Conservation (phyloP, 2,888 invertebrate genomes). For the Nematopogon swammerdamellus region DNA sequence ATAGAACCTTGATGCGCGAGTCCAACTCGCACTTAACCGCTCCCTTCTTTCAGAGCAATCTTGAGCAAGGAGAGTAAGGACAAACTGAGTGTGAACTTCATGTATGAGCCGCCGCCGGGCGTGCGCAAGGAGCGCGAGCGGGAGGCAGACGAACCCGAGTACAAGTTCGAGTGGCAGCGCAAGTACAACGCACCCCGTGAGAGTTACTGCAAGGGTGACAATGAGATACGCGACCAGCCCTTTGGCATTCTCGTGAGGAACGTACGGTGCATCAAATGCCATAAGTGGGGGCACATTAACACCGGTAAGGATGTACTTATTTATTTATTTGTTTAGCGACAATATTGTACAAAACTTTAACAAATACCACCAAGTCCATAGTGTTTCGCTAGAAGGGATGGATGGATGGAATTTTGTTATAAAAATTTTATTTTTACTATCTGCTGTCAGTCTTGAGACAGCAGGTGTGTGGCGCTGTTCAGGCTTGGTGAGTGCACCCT, state of each 20-base stretch:
- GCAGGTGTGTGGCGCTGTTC: too few species aligned
- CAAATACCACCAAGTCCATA: too few species aligned
- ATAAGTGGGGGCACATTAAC: constrained; percentile 99
- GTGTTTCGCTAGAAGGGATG: too few species aligned
- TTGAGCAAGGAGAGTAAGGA: constrained; percentile 98
- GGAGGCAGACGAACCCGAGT: constrained; percentile 93
- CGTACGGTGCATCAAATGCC: constrained; percentile 97
- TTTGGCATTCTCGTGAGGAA: constrained; percentile 97
- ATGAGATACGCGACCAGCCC: constrained; percentile 96
- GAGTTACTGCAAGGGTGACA: constrained; percentile 96
- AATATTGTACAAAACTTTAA: too few species aligned
- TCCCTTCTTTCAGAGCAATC: constrained; percentile 83
- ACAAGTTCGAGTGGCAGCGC: constrained; percentile 99
- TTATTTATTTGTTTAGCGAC: background rate
- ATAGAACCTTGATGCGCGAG: too few species aligned
- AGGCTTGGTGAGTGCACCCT: too few species aligned
- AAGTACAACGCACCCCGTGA: constrained; percentile 99
- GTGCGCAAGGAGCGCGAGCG: constrained; percentile 88
- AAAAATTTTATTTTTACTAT: too few species aligned
- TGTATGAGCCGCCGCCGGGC: constrained; percentile 99
- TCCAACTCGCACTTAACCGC: too few species aligned
- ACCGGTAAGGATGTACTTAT: constrained; percentile 53
- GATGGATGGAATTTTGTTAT: too few species aligned
- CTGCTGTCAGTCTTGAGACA: too few species aligned
- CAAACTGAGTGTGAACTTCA: constrained; percentile 95